phyloP scores from a whole-genome alignment of 2,888 invertebrate species.

The Petrolisthes cinctipes region DNA sequence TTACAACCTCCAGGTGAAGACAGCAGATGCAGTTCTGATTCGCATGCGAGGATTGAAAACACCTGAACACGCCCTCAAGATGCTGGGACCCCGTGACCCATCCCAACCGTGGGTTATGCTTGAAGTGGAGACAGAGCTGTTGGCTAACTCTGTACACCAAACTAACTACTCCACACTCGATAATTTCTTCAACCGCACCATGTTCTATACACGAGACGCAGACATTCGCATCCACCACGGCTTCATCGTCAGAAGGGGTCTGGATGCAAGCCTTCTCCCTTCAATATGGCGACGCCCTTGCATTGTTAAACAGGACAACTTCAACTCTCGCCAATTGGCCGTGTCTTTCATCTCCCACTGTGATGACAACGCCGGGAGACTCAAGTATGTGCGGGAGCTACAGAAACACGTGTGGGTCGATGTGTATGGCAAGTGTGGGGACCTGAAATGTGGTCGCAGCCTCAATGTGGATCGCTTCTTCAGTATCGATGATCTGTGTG shows the following conservation, averaged over 20 bases:
- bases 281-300: slow-evolving; percentile 22
- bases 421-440: slow-evolving; percentile 45
- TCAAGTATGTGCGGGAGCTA: slow-evolving; percentile 33
- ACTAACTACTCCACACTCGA: slow-evolving; percentile 5
- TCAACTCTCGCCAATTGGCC: not conserved
- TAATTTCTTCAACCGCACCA: slow-evolving; percentile 42
- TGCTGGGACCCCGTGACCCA: slow-evolving; percentile 32
- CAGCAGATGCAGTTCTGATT: not conserved
- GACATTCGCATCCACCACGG: slow-evolving; percentile 32
- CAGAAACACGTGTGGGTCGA: slow-evolving; percentile 22
- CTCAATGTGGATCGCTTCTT: slow-evolving; percentile 26
- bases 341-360: slow-evolving; percentile 52
- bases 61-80: not conserved
- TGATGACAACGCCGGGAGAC: slow-evolving; percentile 25
- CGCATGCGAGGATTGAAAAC: slow-evolving; percentile 9
- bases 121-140: slow-evolving; percentile 31
- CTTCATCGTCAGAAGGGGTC: slow-evolving; percentile 21
- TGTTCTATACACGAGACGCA: slow-evolving; percentile 33
- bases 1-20: not conserved
- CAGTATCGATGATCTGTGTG: slow-evolving; percentile 17
- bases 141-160: slow-evolving; percentile 4
- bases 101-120: slow-evolving; percentile 53
- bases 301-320: not conserved
- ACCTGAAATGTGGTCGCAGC: slow-evolving; percentile 24
- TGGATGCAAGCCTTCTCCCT: slow-evolving; percentile 33